Evolutionary conservation across 2,113 vertebrate genomes (phyloP), one percentile per base, ranked within the genome.

Genomic region (Terrapene triunguis): DNA sequence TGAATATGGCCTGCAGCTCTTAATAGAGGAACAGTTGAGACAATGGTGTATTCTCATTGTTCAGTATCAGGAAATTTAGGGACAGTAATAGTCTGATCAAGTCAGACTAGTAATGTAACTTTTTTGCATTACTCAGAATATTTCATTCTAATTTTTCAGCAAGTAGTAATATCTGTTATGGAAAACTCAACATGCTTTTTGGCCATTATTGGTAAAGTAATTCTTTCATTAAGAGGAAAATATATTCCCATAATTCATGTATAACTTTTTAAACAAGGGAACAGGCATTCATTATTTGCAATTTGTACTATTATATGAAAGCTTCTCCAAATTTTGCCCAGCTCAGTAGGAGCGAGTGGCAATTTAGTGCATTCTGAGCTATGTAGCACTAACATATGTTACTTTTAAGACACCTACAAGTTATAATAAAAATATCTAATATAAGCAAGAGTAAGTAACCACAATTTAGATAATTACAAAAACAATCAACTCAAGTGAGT

Each of bases 151-250:
- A 17, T 87, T 80, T 97, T 48, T 95, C 48, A 95, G 47, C 80
- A 91, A 93, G 21, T 59, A 84, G 22, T 82, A 74, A 81, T 95
- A 65, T 13, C 29, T 89, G 69, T 55, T 84, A 19, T 89, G 53
- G 89, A 93, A 97, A n/a, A 19, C 42, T 90, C 0, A 1, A 0
- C 4, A 12, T 69, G 27, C 42, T 90, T 87, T 95, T 82, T 85
- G 25, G 82, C 76, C 90, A 21, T 89, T 91, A 62, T 65, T 89
- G 2, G 6, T 78, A 84, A 89, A 94, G 21, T 21, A 96, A 54
- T 93, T 95, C 72, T 95, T 95, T 97, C 48, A 96, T 84, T 80
- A 51, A 48, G n/a, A 95, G 81, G 89, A 93, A 93, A 97, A 69
- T 4, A 1, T 59, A 81, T 72, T 74, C 50, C 5, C 80, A 74